Evolutionary conservation across 2,797 vertebrate species (phyloP), one percentile per base, ranked within the genome.

Genomic region (Perodicticus potto): DNA sequence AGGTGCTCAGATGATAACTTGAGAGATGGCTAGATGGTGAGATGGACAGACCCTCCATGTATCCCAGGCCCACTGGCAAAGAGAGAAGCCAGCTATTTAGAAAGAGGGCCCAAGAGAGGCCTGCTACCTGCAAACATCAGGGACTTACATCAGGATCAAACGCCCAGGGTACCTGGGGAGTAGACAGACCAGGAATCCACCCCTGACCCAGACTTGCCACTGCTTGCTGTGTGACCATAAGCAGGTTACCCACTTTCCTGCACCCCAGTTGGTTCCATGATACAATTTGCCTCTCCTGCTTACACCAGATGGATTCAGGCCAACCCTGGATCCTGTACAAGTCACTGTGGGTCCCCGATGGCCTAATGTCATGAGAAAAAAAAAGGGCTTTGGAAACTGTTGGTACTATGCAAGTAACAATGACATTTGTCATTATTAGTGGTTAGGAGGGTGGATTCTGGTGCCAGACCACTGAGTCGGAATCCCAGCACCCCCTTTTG

Each of bases 271-370:
- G 76, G 11, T 23, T 63, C 70, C 63, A 61, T 17, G 4, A 12
- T 20, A 32, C n/a, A 0, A 0, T 7, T 3, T 23, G 40, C 6
- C 8, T 43, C 11, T 43, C n/a, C 67, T 13, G 13, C 32, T 32
- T 8, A 45, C 25, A 61, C 63, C n/a, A 57, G n/a, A 37, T 2
- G 2, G 27, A 43, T 16, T 55, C 40, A 14, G 37, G 25, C 29
- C 53, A 40, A 2, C 34, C 72, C 80, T 65, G 57, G 82, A 37
- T 43, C 27, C 25, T 25, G 6, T 9, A 72, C 3, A 23, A 49
- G 57, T 53, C 90, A 63, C 49, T 5, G 5, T 14, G 43, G 19
- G n/a, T 37, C 80, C 25, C 11, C 2, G 20, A 14, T 6, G 45
- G 32, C 37, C 89, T 40, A 3, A 7, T 1, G 43, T 61, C 82